A percentile compares a stretch with the other conserved stretches of the same genome.
These are phyloP conservation scores for Melolontha melolontha DNA, from an alignment of 2,888 invertebrate genomes.

Conservation along the genomic window DNA sequence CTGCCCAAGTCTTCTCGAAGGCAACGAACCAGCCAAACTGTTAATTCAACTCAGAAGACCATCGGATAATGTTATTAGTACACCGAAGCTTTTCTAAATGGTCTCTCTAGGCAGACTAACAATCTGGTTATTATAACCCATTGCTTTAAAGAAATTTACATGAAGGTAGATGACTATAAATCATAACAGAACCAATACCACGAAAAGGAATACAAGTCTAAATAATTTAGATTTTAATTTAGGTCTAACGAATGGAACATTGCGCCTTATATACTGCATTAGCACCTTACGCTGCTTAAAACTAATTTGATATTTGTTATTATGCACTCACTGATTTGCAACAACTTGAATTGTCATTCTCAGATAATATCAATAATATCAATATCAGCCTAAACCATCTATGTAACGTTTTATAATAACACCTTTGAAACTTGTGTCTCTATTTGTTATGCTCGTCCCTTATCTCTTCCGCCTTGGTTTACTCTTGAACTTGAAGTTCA, in stretches of 20 bases:
- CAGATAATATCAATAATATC: no score
- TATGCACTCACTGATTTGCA: constrained; percentile 89
- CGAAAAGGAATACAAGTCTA: constrained; percentile 19
- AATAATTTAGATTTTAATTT: constrained; percentile 63
- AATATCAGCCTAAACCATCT: no score
- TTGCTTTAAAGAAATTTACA: constrained; percentile 69
- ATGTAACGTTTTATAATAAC: no score
- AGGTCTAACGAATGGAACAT: constrained; percentile 88
- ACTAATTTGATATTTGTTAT: constrained; percentile 90
- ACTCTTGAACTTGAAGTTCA: no score
- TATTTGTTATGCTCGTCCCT: no score
- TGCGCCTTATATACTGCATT: constrained; percentile 88
- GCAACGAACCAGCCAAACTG: constrained; percentile 81
- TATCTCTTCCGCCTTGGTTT: no score
- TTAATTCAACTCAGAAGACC: constrained; percentile 86
- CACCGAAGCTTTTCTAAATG: constrained; percentile 87
- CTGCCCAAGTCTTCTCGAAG: constrained; percentile 81
- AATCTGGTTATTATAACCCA: constrained; percentile 75
- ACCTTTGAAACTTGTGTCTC: no score
- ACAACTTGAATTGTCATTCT: no score
- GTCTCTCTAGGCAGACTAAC: constrained; percentile 86
- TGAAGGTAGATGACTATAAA: constrained; percentile 42
- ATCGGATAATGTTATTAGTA: constrained; percentile 87
- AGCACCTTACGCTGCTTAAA: constrained; percentile 87
- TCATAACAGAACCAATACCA: constrained; percentile 36